Conservation (phyloP, 2,797 vertebrate genomes). For the Acrossocheilus wenchowensis region DNA sequence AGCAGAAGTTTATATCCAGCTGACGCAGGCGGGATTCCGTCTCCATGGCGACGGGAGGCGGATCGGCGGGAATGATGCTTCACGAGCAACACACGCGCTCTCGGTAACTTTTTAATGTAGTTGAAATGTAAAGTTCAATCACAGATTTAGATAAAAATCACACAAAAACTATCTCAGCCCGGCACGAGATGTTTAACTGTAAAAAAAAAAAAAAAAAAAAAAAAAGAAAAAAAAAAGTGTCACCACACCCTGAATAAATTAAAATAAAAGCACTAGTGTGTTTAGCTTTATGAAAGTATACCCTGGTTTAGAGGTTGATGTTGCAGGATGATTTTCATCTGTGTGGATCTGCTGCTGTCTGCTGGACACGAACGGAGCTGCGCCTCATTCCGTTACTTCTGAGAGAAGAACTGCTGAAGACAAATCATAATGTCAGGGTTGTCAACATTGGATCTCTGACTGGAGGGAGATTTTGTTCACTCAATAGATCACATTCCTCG, state of each 20-base stretch:
- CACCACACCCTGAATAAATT: not conserved
- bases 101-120: not conserved
- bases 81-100: not conserved
- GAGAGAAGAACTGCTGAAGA: not conserved
- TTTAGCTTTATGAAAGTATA: not conserved
- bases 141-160: not conserved
- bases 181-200: not conserved
- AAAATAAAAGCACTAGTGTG: not conserved
- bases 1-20: not conserved
- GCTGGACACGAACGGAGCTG: not conserved
- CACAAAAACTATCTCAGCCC: not conserved
- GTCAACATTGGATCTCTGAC: no score
- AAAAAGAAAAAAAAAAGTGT: no score
- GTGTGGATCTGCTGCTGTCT: not conserved
- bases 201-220: no score
- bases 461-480: not conserved
- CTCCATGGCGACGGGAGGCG: slow-evolving; percentile 24
- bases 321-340: not conserved
- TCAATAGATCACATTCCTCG: not conserved
- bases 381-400: no score
- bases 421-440: not conserved
- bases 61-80: not conserved
- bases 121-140: not conserved
- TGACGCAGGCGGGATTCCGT: not conserved
- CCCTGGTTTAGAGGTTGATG: not conserved